Conservation (phyloP, 1,140 invertebrate species). For the Hormaphis cornu region DNA sequence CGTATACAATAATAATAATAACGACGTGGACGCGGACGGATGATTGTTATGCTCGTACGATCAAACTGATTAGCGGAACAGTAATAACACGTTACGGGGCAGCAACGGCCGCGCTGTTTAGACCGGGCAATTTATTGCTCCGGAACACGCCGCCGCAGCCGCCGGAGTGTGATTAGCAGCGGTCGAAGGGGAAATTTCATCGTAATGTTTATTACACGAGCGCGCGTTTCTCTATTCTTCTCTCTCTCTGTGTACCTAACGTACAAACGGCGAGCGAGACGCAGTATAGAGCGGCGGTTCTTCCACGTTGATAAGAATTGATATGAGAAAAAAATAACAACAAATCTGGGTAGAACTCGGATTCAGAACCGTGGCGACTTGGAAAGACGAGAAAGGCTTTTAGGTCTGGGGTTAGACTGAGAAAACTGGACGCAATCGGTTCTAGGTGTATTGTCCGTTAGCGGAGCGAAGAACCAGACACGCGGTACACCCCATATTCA, state of each 20-base stretch:
- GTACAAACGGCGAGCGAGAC: not conserved
- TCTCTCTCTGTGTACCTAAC: not conserved
- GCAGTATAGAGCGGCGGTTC: too few species aligned
- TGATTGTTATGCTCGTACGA: conserved; percentile 31
- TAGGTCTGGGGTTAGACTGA: too few species aligned
- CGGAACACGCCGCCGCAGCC: conserved; percentile 21
- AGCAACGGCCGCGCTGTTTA: conserved; percentile 25
- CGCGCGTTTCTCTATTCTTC: not conserved
- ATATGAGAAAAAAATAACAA: too few species aligned
- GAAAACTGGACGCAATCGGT: too few species aligned
- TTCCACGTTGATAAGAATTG: too few species aligned
- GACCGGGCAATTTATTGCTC: conserved; percentile 32
- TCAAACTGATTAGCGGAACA: conserved; percentile 32
- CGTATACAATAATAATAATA: conserved; percentile 21
- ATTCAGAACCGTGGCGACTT: too few species aligned
- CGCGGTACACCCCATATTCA: too few species aligned
- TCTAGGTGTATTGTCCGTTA: too few species aligned
- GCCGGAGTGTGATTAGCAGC: conserved; percentile 26
- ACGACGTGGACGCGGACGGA: conserved; percentile 32
- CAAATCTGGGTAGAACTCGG: too few species aligned
- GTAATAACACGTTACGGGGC: conserved; percentile 31
- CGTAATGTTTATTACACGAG: too few species aligned
- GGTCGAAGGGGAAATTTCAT: not conserved
- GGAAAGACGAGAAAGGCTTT: too few species aligned
- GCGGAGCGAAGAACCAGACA: too few species aligned